Evolutionary conservation across 2,888 invertebrate species (phyloP).

Genomic region (Drosophila infuscata): DNA sequence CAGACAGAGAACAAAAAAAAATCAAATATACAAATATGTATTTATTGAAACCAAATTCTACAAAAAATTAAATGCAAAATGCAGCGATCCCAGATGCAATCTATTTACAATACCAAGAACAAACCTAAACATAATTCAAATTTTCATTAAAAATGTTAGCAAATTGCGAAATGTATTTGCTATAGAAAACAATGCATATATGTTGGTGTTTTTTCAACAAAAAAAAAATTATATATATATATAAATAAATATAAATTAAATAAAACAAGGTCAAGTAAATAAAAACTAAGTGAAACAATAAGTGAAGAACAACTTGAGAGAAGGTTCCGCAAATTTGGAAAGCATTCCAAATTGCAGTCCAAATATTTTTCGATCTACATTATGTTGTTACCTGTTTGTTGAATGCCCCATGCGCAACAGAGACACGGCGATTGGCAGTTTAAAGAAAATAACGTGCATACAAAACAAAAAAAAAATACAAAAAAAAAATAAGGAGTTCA

Average conservation of each 20-base stretch:
- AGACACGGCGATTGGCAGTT: slow-evolving; percentile 32
- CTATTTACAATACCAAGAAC: slow-evolving; percentile 64
- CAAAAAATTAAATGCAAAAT: slow-evolving; percentile 27
- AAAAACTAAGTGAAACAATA: slow-evolving; percentile 13
- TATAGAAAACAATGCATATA: slow-evolving; percentile 4
- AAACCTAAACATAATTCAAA: slow-evolving; percentile 1
- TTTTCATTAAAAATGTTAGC: slow-evolving; percentile 18
- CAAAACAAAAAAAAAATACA: slow-evolving; percentile 27
- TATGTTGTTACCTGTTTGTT: slow-evolving; percentile 74
- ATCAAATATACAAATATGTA: slow-evolving; percentile 37
- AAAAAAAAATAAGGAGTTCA: slow-evolving; percentile 30
- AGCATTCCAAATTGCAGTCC: slow-evolving; percentile 44
- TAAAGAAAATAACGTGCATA: slow-evolving; percentile 38
- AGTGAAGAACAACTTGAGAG: slow-evolving; percentile 14
- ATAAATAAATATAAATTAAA: neutral
- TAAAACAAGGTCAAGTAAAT: slow-evolving; percentile 10
- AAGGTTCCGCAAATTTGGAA: neutral
- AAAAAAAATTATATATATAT: neutral
- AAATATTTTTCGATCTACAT: slow-evolving; percentile 73
- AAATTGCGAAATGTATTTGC: slow-evolving; percentile 1
- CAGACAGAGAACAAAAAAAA: neutral
- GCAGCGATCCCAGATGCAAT: slow-evolving; percentile 70
- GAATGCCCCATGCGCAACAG: slow-evolving; percentile 29
- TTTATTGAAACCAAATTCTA: slow-evolving; percentile 64
- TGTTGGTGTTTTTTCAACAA: slow-evolving; percentile 1